phyloP scores from a whole-genome alignment of 2,888 invertebrate genomes.

The Monoplex corrugatus region DNA sequence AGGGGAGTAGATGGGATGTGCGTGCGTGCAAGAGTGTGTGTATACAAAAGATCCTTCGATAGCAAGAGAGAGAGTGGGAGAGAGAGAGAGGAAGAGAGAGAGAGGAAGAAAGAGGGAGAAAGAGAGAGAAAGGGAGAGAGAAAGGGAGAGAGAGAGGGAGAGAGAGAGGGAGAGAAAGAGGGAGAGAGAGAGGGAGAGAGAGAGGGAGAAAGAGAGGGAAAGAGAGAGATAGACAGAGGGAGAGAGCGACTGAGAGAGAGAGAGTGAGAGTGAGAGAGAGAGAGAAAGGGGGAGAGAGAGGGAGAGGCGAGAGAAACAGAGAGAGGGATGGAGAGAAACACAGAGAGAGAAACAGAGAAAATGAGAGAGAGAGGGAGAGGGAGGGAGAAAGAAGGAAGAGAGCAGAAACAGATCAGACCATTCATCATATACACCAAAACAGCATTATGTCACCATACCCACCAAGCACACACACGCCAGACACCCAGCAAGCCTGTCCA shows the following conservation, averaged over 20 bases:
- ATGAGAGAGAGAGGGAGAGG: too few relatives aligned
- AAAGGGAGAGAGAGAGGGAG: neutral
- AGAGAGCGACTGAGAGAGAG: neutral
- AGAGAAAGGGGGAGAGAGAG: too few relatives aligned
- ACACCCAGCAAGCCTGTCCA: neutral
- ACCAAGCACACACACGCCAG: neutral
- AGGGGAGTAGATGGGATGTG: too few relatives aligned
- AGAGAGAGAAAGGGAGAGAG: neutral
- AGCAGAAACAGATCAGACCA: too few relatives aligned
- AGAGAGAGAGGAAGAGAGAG: neutral
- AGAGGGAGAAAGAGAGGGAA: neutral
- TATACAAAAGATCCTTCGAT: too few relatives aligned
- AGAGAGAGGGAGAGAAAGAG: neutral
- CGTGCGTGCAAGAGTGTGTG: too few relatives aligned
- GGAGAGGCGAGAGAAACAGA: too few relatives aligned
- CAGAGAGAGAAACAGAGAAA: too few relatives aligned
- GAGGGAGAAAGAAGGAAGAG: too few relatives aligned
- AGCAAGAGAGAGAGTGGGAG: neutral
- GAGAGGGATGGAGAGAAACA: too few relatives aligned
- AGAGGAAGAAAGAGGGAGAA: neutral
- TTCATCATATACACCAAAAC: too few relatives aligned
- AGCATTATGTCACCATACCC: neutral
- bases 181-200: neutral
- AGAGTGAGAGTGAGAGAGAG: neutral
- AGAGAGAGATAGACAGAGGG: neutral